Percentiles rank a stretch among this genome's conserved stretches.
Conservation (phyloP, 2,797 vertebrate genomes). For the Lagocephalus sceleratus region DNA sequence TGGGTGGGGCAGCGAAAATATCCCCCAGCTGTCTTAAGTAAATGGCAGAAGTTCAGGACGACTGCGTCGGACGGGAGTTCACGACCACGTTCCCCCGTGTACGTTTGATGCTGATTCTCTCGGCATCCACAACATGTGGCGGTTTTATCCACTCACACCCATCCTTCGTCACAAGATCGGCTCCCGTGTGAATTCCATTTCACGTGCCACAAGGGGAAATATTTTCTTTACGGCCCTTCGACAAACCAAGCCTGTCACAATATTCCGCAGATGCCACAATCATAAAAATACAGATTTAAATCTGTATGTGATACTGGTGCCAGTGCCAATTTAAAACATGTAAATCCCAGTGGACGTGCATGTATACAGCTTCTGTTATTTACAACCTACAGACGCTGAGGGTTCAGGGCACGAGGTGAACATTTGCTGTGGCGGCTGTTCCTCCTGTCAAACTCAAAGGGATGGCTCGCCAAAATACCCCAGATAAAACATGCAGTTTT, state of each 20-base stretch:
- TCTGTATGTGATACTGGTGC: slow-evolving; percentile 12
- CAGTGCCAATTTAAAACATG: slow-evolving; percentile 23
- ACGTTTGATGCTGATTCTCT: slow-evolving; percentile 7
- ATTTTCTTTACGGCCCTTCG: slow-evolving; percentile 42
- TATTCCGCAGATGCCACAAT: slow-evolving; percentile 6
- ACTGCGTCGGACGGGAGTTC: slow-evolving; percentile 1
- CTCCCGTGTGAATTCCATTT: slow-evolving; percentile 27
- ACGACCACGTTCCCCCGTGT: slow-evolving; percentile 9
- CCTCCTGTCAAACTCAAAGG: too few relatives aligned
- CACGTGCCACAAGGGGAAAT: slow-evolving; percentile 36
- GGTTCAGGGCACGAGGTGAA: not conserved
- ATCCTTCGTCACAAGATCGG: slow-evolving; percentile 39
- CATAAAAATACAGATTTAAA: slow-evolving; percentile 5
- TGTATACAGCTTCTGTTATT: slow-evolving; percentile 1
- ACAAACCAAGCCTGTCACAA: slow-evolving; percentile 22
- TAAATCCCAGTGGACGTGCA: slow-evolving; percentile 25
- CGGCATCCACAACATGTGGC: slow-evolving; percentile 7
- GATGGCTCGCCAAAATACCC: too few relatives aligned
- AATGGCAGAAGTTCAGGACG: slow-evolving; percentile 16
- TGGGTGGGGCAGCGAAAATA: slow-evolving; percentile 61
- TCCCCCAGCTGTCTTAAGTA: slow-evolving; percentile 53
- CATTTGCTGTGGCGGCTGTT: too few relatives aligned
- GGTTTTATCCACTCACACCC: slow-evolving; percentile 15
- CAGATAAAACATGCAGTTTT: too few relatives aligned
- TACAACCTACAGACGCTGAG: slow-evolving; percentile 9